phyloP scores from a whole-genome alignment of 2,113 vertebrate genomes.

The Tachysurus vachellii region DNA sequence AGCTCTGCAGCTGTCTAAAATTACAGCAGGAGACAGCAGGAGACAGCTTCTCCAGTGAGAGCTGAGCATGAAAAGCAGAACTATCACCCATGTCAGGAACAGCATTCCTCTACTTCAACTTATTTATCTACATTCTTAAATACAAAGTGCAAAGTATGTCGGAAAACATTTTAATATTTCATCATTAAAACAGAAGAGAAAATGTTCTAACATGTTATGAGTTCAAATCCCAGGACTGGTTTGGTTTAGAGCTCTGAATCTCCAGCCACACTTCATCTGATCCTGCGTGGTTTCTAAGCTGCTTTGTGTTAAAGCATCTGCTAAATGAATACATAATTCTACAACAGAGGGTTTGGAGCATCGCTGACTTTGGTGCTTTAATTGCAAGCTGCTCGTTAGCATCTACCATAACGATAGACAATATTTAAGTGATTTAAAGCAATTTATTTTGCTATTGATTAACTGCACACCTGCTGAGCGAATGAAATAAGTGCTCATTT shows the following conservation, averaged over 20 bases:
- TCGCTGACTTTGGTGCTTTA: background rate
- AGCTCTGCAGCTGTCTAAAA: constrained; percentile 42
- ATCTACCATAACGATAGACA: background rate
- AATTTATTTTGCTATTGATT: constrained; percentile 12
- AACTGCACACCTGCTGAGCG: constrained; percentile 9
- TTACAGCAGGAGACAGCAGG: constrained; percentile 20
- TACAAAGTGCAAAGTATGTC: background rate
- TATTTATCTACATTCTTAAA: background rate
- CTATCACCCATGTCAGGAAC: background rate
- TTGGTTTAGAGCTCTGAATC: background rate
- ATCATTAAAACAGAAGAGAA: background rate
- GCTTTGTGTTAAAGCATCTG: constrained; percentile 12
- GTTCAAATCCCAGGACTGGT: background rate
- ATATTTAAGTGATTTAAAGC: constrained; percentile 1
- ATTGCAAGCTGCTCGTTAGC: background rate
- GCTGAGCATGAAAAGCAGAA: background rate
- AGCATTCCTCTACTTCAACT: background rate
- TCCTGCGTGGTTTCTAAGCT: background rate
- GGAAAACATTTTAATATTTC: background rate
- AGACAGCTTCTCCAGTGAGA: background rate
- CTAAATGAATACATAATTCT: constrained; percentile 6
- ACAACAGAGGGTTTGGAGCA: background rate
- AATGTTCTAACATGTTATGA: background rate
- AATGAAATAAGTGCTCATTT: background rate
- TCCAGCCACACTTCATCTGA: background rate